These are phyloP conservation scores for Bursaphelenchus okinawaensis DNA, from an alignment of 2,888 invertebrate genomes.

Conservation along the genomic window DNA sequence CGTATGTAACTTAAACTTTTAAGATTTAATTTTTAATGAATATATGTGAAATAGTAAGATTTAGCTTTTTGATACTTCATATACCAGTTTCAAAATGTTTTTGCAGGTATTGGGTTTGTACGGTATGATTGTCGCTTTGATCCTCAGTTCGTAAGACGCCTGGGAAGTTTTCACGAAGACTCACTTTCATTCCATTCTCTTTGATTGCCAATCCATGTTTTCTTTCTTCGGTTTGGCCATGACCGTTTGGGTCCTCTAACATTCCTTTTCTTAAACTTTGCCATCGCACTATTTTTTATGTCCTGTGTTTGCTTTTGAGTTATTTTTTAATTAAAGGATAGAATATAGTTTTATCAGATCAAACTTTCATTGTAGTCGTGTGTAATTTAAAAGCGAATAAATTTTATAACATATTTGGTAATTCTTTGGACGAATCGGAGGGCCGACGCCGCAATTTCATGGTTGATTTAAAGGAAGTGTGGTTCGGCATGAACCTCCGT, in stretches of 20 bases:
- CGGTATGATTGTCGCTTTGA: constrained; percentile 99
- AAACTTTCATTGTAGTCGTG: constrained; percentile 2
- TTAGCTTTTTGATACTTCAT: background rate
- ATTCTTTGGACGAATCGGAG: background rate
- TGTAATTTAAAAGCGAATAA: background rate
- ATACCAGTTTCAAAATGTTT: too few relatives aligned
- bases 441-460: background rate
- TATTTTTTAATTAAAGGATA: constrained; percentile 5
- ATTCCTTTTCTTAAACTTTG: constrained; percentile 9
- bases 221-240: constrained; percentile 10
- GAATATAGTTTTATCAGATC: background rate
- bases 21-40: too few relatives aligned
- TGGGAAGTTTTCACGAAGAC: background rate
- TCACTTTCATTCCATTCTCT: background rate
- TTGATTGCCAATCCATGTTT: background rate
- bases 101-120: constrained; percentile 80
- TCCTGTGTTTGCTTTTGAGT: constrained; percentile 15
- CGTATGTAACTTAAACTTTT: too few relatives aligned
- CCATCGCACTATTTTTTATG: constrained; percentile 1
- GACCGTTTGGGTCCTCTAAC: constrained; percentile 6
- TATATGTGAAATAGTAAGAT: too few relatives aligned
- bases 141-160: constrained; percentile 78
- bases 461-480: background rate
- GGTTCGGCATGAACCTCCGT: too few relatives aligned
- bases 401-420: background rate